Conservation (phyloP, 2,113 vertebrate species). For the Cyphomyrus plagiostoma region DNA sequence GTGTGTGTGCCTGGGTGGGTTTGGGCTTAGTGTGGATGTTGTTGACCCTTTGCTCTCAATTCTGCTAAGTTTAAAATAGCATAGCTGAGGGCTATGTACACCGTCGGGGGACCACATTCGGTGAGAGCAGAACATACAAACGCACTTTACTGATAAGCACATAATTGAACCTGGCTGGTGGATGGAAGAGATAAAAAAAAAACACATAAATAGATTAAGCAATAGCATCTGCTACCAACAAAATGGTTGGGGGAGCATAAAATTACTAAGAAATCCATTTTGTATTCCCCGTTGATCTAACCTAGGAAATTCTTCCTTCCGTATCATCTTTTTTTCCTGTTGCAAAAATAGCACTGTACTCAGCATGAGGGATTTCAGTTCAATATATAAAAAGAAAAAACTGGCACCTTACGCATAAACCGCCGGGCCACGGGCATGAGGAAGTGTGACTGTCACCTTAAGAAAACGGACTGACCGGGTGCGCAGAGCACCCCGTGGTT, state of each 20-base stretch:
- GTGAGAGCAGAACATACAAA: not conserved
- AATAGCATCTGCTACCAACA: not conserved
- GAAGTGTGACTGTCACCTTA: constrained; percentile 2
- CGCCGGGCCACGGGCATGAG: not conserved
- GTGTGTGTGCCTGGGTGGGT: not conserved
- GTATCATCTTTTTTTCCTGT: not conserved
- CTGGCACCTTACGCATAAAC: not conserved
- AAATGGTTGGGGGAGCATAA: not conserved
- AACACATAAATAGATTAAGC: not conserved
- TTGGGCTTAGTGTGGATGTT: not conserved
- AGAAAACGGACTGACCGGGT: not conserved
- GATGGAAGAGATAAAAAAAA: not conserved
- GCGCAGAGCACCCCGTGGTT: not conserved
- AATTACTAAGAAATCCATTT: not conserved
- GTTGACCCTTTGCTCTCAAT: not conserved
- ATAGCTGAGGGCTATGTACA: not conserved
- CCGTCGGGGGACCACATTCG: not conserved
- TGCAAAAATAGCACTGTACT: not conserved
- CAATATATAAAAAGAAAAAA: not conserved
- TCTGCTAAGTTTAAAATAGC: not conserved
- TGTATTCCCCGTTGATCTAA: not conserved
- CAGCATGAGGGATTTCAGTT: not conserved
- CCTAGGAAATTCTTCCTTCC: not conserved
- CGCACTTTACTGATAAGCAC: not conserved
- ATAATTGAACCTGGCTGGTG: not conserved